phyloP scores from a whole-genome alignment of 2,113 vertebrate species.

The Rissa tridactyla region DNA sequence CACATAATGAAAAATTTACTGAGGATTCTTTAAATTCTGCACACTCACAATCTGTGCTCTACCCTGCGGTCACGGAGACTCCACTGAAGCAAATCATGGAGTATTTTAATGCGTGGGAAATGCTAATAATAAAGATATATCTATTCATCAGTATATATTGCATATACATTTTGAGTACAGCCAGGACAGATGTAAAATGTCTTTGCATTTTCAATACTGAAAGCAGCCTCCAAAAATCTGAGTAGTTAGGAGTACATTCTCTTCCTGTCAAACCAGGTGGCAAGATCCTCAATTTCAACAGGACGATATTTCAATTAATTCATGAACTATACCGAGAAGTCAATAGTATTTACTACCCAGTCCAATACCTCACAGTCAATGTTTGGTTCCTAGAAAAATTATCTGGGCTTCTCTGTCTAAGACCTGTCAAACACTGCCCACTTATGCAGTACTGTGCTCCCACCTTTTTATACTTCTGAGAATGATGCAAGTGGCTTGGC shows the following conservation, averaged over 20 bases:
- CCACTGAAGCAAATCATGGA: background rate
- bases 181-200: background rate
- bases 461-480: background rate
- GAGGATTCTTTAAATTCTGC: background rate
- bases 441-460: background rate
- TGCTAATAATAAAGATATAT: background rate
- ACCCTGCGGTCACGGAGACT: background rate
- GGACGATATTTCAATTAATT: background rate
- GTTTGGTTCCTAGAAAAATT: background rate
- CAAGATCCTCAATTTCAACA: background rate
- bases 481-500: background rate
- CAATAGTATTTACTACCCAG: background rate
- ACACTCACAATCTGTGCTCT: background rate
- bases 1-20: background rate
- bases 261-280: background rate
- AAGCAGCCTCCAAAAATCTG: background rate
- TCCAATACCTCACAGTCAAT: background rate
- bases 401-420: background rate
- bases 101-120: background rate
- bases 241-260: background rate
- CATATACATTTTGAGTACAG: background rate
- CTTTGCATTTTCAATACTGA: background rate
- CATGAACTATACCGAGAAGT: background rate
- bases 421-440: background rate
- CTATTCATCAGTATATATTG: background rate